Base-by-base conservation (phyloP, 2,888 invertebrate species). In the Aphidoletes aphidimyza region DNA sequence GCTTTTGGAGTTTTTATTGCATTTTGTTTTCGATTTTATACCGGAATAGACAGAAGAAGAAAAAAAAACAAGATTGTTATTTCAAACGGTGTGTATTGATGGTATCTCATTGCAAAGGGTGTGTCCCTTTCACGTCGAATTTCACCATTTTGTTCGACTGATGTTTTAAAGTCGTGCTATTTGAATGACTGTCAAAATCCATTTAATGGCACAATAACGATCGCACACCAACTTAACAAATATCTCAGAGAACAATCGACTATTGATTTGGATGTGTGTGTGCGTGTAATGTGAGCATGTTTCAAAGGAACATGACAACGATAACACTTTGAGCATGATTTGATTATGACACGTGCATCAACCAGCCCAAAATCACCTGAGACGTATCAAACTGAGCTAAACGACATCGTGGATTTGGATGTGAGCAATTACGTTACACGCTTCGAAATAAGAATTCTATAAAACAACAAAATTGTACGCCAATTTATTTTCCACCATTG, bases 321-420 rank as follows among this genome's bases (percentile, higher is more conserved):
- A 54, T 54, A 54, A 22, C 54, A 9, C 22, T 54, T 54, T 54
- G 54, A 54, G 54, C 22, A 5, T 54, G 54, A 54, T 54, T 54
- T 54, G 54, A 54, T 54, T 54, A 54, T 54, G 54, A 54, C 54
- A 54, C 54, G 22, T 54, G 54, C 54, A 54, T 54, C 54, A 54
- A 47, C 47, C 8, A 47, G 54, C 54, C 22, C n/a, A 14, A 54
- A 54, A 54, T 54, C 22, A 54, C 3, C 54, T 54, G 47, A 47
- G 17, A n/a, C n/a, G n/a, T n/a, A n/a, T n/a, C 47, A 17, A 54
- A 54, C 22, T 22, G 19, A 47, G n/a, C n/a, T n/a, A 47, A 19
- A 9, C 47, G 19, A 47, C n/a, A n/a, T n/a, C n/a, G 47, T 19
- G 17, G 9, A 47, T 6, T 54, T 22, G 22, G 22, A 54, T 54